Conservation (phyloP, 2,113 vertebrate genomes). For the Alligator mississippiensis region DNA sequence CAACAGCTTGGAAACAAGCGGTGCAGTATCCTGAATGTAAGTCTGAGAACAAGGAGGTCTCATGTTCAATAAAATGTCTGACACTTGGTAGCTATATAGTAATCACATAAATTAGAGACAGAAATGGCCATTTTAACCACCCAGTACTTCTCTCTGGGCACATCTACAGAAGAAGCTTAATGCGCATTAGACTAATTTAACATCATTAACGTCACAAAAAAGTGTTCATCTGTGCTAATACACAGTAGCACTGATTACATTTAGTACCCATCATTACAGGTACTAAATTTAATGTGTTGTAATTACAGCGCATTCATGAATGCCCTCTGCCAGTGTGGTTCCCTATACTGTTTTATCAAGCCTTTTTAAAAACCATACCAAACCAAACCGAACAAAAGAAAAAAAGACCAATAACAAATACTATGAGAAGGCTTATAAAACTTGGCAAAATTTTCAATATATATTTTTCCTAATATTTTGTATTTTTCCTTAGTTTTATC, state of each 20-base stretch:
- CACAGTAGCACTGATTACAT: too few species aligned
- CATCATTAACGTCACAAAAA: too few species aligned
- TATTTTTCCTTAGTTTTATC: background rate
- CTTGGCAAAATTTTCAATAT: background rate
- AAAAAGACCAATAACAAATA: too few species aligned
- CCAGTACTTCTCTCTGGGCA: background rate
- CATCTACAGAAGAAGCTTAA: too few species aligned
- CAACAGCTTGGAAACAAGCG: background rate
- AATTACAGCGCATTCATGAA: too few species aligned
- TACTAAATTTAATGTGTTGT: too few species aligned
- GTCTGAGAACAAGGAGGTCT: rapidly evolving
- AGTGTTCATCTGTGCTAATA: too few species aligned
- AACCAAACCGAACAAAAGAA: too few species aligned
- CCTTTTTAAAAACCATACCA: background rate
- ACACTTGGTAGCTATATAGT: background rate
- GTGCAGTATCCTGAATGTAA: background rate
- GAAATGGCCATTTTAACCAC: background rate
- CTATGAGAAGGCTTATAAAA: background rate
- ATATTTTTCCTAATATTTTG: background rate
- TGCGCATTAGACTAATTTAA: too few species aligned
- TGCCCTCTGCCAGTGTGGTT: background rate
- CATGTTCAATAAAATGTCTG: background rate
- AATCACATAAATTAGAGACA: background rate
- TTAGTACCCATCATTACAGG: too few species aligned
- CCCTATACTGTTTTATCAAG: background rate